These are phyloP conservation scores for Drosophila affinis DNA, from an alignment of 2,888 invertebrate species.

Conservation along the genomic window DNA sequence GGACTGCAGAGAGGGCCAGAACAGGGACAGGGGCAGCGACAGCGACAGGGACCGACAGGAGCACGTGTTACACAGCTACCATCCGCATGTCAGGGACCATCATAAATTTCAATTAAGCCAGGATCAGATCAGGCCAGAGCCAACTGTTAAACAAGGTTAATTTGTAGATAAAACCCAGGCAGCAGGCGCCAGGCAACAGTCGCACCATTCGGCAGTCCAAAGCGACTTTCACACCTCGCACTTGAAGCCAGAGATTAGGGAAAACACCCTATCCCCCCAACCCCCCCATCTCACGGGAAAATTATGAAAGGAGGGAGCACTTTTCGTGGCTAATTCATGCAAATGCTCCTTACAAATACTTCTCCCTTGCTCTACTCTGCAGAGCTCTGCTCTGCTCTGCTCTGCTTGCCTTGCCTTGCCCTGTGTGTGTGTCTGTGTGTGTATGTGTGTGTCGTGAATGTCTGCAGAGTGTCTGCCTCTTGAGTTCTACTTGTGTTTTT, in stretches of 20 bases:
- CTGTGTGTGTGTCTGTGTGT: neutral
- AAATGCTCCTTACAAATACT: neutral
- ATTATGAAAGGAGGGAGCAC: neutral
- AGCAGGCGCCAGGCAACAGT: neutral
- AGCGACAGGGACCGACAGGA: constrained; percentile 11
- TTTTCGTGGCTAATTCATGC: constrained; percentile 1
- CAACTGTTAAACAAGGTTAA: constrained; percentile 66
- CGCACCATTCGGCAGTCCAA: neutral
- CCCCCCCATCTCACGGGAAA: neutral
- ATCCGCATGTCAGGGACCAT: constrained; percentile 24
- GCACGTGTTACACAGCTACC: constrained; percentile 25
- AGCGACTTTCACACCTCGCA: neutral
- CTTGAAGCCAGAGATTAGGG: neutral
- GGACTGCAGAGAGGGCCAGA: neutral
- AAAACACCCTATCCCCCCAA: neutral
- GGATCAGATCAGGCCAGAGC: constrained; percentile 47
- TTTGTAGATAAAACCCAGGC: constrained; percentile 47
- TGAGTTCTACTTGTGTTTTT: neutral
- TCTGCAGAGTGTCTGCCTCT: neutral
- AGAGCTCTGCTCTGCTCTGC: too few relatives aligned
- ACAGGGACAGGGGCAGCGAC: too few relatives aligned
- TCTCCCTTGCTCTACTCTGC: neutral
- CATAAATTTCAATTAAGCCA: constrained; percentile 71
- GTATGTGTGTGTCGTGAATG: neutral
- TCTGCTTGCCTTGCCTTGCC: too few relatives aligned